A percentile compares a stretch with the other conserved stretches of the same genome.
Conservation (phyloP, 2,888 invertebrate genomes). For the Argyresthia goedartella region DNA sequence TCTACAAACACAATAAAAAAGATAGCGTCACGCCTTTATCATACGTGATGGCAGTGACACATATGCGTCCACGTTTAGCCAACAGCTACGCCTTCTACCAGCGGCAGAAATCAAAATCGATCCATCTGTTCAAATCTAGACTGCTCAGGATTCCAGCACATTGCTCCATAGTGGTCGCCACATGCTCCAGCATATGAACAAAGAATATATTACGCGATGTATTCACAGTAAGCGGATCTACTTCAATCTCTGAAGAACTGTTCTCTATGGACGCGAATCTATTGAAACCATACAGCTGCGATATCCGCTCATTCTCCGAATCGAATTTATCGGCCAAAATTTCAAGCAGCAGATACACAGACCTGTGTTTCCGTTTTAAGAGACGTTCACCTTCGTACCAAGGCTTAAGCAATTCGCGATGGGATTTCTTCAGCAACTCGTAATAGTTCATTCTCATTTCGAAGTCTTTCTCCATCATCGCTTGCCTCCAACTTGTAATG, state of each 20-base stretch:
- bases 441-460: constrained; percentile 50
- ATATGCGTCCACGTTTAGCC: too few species aligned
- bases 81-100: too few species aligned
- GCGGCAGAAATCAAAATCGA: constrained; percentile 51
- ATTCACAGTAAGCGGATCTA: not conserved
- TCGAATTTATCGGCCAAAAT: constrained; percentile 42
- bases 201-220: constrained; percentile 34
- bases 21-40: too few species aligned
- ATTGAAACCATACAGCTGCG: constrained; percentile 11
- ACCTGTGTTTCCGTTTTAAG: constrained; percentile 33
- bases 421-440: constrained; percentile 30
- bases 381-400: constrained; percentile 44
- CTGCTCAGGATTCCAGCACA: constrained; percentile 49
- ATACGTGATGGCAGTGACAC: too few species aligned
- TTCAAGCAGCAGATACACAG: constrained; percentile 31
- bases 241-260: too few species aligned
- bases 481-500: constrained; percentile 38
- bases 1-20: too few species aligned
- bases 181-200: constrained; percentile 34
- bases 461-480: constrained; percentile 42
- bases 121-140: constrained; percentile 51
- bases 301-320: constrained; percentile 26
- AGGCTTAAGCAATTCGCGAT: constrained; percentile 38
- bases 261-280: not conserved
- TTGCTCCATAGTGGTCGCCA: constrained; percentile 33